Percentiles rank a stretch among this genome's conserved stretches.
Conservation (phyloP, 1,140 invertebrate species). For the Sipha flava region DNA sequence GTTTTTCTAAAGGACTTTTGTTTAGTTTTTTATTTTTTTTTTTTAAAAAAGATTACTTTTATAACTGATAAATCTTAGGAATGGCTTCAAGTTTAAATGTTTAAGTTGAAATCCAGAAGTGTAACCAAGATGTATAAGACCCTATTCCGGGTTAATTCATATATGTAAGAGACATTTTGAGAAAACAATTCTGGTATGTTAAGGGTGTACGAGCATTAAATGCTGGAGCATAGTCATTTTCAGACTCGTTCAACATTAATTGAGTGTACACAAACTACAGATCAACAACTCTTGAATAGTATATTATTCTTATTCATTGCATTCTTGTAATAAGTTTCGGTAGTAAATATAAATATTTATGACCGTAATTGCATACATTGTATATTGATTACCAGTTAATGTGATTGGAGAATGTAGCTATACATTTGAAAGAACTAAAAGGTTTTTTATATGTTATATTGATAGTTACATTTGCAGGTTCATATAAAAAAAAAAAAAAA, state of each 20-base stretch:
- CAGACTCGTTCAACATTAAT: background rate
- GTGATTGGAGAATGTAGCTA: background rate
- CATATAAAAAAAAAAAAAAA: background rate
- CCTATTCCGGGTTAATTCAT: background rate
- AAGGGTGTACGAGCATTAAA: background rate
- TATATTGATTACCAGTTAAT: background rate
- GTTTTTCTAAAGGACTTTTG: background rate
- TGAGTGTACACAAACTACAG: background rate
- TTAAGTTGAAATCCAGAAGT: background rate
- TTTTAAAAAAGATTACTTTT: background rate
- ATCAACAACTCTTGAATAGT: too few relatives aligned
- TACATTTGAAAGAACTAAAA: background rate
- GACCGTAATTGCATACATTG: background rate
- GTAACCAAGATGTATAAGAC: background rate
- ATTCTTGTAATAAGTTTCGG: background rate
- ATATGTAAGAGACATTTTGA: background rate
- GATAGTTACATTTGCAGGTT: background rate
- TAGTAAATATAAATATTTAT: background rate
- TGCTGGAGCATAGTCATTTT: background rate
- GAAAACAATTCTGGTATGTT: background rate
- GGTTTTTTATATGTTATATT: background rate
- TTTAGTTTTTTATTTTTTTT: conserved; percentile 7
- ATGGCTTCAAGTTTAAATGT: background rate
- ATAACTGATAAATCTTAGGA: conserved; percentile 15
- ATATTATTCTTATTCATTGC: background rate